phyloP scores from a whole-genome alignment of 53 echinoderm and acorn worm species.

The Zoroaster sp. region DNA sequence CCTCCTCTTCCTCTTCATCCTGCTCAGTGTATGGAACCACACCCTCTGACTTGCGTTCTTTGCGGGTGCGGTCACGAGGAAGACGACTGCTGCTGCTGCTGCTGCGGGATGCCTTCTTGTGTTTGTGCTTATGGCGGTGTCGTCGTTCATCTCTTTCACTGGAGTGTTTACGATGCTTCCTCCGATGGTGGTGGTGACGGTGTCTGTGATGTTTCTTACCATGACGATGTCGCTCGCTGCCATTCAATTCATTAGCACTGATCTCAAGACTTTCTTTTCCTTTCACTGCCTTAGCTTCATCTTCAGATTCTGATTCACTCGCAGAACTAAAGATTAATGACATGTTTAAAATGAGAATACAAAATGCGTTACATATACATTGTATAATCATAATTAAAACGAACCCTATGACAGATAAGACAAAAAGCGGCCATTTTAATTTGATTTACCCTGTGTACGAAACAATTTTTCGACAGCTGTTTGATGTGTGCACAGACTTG shows the following conservation, averaged over 20 bases:
- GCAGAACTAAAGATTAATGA: slow-evolving; percentile 10
- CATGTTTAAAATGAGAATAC: no score
- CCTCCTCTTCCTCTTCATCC: slow-evolving; percentile 55
- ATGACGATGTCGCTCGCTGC: slow-evolving; percentile 10
- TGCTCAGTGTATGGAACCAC: slow-evolving; percentile 20
- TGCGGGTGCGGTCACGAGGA: background rate
- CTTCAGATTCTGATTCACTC: slow-evolving; percentile 36
- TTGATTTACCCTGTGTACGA: background rate
- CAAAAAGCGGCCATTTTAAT: background rate
- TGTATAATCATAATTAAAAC: background rate
- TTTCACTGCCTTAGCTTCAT: slow-evolving; percentile 3
- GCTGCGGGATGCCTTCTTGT: slow-evolving; percentile 46
- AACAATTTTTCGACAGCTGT: no score
- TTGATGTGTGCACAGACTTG: no score
- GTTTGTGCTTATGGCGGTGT: slow-evolving; percentile 52
- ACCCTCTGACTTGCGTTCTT: background rate
- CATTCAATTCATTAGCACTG: slow-evolving; percentile 11
- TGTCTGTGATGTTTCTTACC: slow-evolving; percentile 18
- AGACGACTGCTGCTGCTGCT: background rate
- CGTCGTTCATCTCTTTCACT: slow-evolving; percentile 1
- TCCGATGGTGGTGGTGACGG: slow-evolving; percentile 19
- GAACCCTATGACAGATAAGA: background rate
- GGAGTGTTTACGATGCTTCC: slow-evolving; percentile 41
- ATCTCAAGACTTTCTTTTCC: slow-evolving; percentile 28
- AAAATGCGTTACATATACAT: background rate